A percentile compares a stretch with the other conserved stretches of the same genome.
phyloP scores from a whole-genome alignment of 2,113 vertebrate genomes.

The Ictidomys tridecemlineatus region DNA sequence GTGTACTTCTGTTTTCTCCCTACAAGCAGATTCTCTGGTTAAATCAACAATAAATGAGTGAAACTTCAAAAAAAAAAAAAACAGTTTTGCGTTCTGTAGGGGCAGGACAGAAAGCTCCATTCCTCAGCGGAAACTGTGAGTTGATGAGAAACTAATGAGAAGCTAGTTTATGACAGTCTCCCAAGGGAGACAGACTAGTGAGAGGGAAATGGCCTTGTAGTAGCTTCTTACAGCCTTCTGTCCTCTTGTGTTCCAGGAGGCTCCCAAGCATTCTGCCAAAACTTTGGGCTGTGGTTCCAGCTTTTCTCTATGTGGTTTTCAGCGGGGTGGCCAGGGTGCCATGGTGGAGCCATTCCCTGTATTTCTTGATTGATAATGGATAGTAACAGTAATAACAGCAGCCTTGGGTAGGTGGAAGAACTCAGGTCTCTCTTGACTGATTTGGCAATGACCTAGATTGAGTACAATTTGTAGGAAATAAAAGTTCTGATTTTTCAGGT shows the following conservation, averaged over 20 bases:
- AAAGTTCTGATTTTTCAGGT: conserved; percentile 62
- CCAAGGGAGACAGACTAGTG: not conserved
- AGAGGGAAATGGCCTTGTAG: not conserved
- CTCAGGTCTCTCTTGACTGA: not conserved
- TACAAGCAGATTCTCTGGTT: not conserved
- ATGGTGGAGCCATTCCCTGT: not conserved
- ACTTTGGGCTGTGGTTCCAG: not conserved
- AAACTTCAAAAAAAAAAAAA: too few species aligned
- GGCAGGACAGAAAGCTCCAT: not conserved
- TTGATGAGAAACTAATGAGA: not conserved
- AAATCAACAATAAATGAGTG: not conserved
- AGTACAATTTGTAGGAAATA: conserved; percentile 44
- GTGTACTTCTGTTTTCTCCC: not conserved
- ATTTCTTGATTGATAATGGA: conserved; percentile 24
- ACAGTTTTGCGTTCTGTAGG: not conserved
- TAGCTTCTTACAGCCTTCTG: not conserved
- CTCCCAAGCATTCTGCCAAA: not conserved
- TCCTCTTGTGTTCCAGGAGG: not conserved
- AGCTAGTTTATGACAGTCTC: not conserved
- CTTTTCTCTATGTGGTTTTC: not conserved
- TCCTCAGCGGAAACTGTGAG: not conserved
- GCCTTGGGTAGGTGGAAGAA: not conserved
- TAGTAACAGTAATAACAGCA: not conserved
- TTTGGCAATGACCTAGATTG: conserved; percentile 9
- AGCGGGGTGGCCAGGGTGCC: not conserved